Evolutionary conservation across 2,113 vertebrate species (phyloP).

Genomic region (Brachionichthys hirsutus): DNA sequence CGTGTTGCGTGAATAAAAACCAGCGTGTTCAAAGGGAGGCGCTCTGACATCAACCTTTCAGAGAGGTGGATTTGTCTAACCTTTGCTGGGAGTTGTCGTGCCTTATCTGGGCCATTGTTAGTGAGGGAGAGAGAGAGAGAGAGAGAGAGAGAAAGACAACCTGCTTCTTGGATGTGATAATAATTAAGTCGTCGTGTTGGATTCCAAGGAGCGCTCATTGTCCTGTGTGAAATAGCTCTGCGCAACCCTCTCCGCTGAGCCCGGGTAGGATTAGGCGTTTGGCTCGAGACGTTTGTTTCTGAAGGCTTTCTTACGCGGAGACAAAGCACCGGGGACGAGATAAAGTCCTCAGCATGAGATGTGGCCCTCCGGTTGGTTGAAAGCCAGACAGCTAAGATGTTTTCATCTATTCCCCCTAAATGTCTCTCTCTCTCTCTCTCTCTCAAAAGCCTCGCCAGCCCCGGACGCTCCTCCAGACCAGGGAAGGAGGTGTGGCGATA

Average conservation of each 20-base stretch:
- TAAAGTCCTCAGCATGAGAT: constrained; percentile 16
- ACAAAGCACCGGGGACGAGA: background rate
- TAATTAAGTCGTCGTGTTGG: constrained; percentile 43
- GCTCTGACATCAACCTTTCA: constrained; percentile 30
- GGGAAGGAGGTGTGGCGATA: background rate
- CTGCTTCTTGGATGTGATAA: constrained; percentile 18
- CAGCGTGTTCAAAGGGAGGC: constrained; percentile 27
- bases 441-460: constrained; percentile 15
- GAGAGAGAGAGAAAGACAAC: constrained; percentile 5
- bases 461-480: constrained; percentile 27
- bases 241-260: background rate
- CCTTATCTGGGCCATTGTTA: constrained; percentile 47
- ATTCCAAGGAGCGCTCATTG: constrained; percentile 31
- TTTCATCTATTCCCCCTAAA: constrained; percentile 13
- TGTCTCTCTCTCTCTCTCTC: no score
- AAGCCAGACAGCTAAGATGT: constrained; percentile 25
- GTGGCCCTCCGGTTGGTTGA: constrained; percentile 5
- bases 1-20: constrained; percentile 51
- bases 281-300: constrained; percentile 12
- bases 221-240: constrained; percentile 20
- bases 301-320: constrained; percentile 13
- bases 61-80: constrained; percentile 23
- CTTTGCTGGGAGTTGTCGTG: constrained; percentile 12
- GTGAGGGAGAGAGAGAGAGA: constrained; percentile 15
- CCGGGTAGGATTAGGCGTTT: background rate